phyloP scores from a whole-genome alignment of 92 coral and sea anemone genomes.

The Actinostola sp. region DNA sequence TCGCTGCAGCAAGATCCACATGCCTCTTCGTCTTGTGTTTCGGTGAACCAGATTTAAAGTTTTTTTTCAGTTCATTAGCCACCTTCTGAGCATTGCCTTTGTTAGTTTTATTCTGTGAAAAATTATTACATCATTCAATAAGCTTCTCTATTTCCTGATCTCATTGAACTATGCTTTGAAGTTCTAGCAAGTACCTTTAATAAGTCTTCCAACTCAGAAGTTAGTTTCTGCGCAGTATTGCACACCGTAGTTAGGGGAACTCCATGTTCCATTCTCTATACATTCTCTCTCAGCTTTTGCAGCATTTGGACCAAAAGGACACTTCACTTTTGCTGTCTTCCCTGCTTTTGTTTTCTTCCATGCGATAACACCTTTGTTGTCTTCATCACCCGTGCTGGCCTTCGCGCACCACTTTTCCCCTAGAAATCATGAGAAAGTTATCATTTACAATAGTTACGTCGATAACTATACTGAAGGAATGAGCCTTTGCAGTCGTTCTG shows the following conservation, averaged over 20 bases:
- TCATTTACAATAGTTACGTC: no score
- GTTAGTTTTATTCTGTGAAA: conserved; percentile 16
- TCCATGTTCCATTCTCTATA: conserved; percentile 25
- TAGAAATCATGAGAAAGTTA: no score
- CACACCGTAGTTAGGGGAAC: conserved; percentile 13
- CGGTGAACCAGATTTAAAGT: conserved; percentile 40
- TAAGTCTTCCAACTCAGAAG: no score
- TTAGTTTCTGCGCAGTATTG: no score
- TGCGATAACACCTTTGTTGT: background rate
- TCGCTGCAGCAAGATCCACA: conserved; percentile 9
- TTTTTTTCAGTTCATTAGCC: conserved; percentile 43
- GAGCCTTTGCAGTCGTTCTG: no score
- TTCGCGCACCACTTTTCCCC: no score
- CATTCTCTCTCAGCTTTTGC: conserved; percentile 18
- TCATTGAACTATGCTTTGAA: no score
- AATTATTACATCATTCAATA: background rate
- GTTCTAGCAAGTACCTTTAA: no score
- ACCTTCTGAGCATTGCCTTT: conserved; percentile 39
- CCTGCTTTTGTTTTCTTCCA: conserved; percentile 24
- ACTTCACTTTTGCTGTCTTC: background rate
- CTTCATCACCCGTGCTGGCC: no score
- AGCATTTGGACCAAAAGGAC: conserved; percentile 37
- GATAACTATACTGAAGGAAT: no score
- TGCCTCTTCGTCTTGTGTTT: conserved; percentile 7
- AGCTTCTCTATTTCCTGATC: no score